phyloP scores from a whole-genome alignment of 2,888 invertebrate species.

The Ephialtes manifestator region DNA sequence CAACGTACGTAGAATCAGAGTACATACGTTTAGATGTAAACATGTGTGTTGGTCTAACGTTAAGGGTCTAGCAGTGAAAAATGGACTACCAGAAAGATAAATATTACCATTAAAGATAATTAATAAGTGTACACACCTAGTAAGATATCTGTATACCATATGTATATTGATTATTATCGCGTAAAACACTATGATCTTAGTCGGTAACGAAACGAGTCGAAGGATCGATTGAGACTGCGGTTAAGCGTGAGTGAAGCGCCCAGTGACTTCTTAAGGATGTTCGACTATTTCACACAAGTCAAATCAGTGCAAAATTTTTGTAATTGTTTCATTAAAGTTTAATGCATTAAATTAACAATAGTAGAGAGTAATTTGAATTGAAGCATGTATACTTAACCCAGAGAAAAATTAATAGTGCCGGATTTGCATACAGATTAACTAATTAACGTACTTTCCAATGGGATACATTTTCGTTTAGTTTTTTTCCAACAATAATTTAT shows the following conservation, averaged over 20 bases:
- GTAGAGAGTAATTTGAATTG: too few relatives aligned
- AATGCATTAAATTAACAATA: too few relatives aligned
- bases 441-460: too few relatives aligned
- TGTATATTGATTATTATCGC: slow-evolving; percentile 56
- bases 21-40: slow-evolving; percentile 66
- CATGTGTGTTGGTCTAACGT: slow-evolving; percentile 67
- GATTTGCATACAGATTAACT: too few relatives aligned
- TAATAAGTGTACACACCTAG: slow-evolving; percentile 62
- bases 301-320: too few relatives aligned
- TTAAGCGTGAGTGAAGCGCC: slow-evolving; percentile 31
- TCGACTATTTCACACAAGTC: too few relatives aligned
- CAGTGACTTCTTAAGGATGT: slow-evolving; percentile 21
- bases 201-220: slow-evolving; percentile 21
- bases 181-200: slow-evolving; percentile 46
- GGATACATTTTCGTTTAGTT: too few relatives aligned
- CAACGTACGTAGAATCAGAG: slow-evolving; percentile 65
- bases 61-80: slow-evolving; percentile 64
- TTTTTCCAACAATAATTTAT: too few relatives aligned
- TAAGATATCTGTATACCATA: slow-evolving; percentile 54
- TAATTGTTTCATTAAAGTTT: too few relatives aligned
- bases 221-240: not conserved
- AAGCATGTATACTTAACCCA: too few relatives aligned
- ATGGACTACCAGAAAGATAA: slow-evolving; percentile 47
- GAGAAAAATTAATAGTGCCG: too few relatives aligned
- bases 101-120: slow-evolving; percentile 53